Evolutionary conservation across 2,113 vertebrate species (phyloP).

Genomic region (Fregetta grallaria): DNA sequence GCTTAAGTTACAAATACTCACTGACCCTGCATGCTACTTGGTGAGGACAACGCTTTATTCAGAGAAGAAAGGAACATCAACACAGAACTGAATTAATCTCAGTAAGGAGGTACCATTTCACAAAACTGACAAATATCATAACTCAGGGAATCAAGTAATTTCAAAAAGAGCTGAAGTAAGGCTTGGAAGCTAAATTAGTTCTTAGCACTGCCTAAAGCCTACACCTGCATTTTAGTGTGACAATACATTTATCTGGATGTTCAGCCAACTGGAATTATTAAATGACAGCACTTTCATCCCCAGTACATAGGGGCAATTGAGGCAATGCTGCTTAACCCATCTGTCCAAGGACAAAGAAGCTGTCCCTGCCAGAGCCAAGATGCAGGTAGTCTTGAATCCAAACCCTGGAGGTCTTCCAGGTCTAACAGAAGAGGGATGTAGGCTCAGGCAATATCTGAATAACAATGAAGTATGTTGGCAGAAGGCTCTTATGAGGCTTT

Average conservation of each 20-base stretch:
- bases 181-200: neutral
- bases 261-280: neutral
- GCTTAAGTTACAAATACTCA: neutral
- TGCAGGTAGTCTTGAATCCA: neutral
- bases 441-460: neutral
- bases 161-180: neutral
- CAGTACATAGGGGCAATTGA: neutral
- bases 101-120: neutral
- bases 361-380: neutral
- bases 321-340: neutral
- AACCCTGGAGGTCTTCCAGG: neutral
- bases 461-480: neutral
- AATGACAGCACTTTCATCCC: neutral
- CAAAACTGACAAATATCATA: neutral
- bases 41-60: neutral
- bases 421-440: neutral
- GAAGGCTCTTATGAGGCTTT: neutral
- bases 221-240: neutral
- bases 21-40: neutral
- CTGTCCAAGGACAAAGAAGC: neutral
- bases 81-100: neutral
- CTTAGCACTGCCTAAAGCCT: neutral
- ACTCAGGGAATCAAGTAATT: neutral
- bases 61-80: neutral
- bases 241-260: neutral